Base-by-base conservation (phyloP, 2,888 invertebrate genomes). In the Eupithecia abbreviata region DNA sequence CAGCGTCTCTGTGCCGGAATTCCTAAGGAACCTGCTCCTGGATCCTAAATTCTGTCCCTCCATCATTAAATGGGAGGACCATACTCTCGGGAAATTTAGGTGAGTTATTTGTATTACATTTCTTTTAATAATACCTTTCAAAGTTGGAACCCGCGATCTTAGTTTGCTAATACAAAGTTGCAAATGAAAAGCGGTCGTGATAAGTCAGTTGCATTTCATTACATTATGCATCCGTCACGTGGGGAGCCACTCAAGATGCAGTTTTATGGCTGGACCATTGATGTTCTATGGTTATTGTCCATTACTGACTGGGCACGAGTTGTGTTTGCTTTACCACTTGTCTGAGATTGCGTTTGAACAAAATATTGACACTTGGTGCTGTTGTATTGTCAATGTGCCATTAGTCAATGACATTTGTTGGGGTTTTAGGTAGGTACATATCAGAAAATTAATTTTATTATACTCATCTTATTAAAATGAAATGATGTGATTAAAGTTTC, bases 51-150 rank as follows among this genome's bases (percentile, higher is more conserved):
- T 97, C 82, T 98, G 98, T 87, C 98, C 98, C 0, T 96, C 96
- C 72, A 96, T 98, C 81, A 98, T 98, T 84, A 97, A 97, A 89
- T 98, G 98, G 98, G 98, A 98, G 89, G 97, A 98, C 89, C 96
- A 97, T 85, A 96, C 96, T 49, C 96, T 97, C 82, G 98, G 98
- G 10, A 97, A 97, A 83, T 98, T 98, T 93, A 96, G 95, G 95
- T 95, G 83, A 92, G 94, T 90, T 51, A 18, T 13, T 6, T 18
- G n/a, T 58, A 58, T 58, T 18, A 18, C 10, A 12, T 42, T 62
- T 15, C 13, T 15, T 42, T 15, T 66, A 66, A 41, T 3, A 66
- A 66, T 2, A 15, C 2, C 2, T 15, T 7, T 13, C 15, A 42
- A 42, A 66, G 12, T 62, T 30, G 62, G 62, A 62, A 10, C 62